These are phyloP conservation scores for Drosophila kambysellisi DNA, from an alignment of 2,888 invertebrate genomes.

Conservation along the genomic window DNA sequence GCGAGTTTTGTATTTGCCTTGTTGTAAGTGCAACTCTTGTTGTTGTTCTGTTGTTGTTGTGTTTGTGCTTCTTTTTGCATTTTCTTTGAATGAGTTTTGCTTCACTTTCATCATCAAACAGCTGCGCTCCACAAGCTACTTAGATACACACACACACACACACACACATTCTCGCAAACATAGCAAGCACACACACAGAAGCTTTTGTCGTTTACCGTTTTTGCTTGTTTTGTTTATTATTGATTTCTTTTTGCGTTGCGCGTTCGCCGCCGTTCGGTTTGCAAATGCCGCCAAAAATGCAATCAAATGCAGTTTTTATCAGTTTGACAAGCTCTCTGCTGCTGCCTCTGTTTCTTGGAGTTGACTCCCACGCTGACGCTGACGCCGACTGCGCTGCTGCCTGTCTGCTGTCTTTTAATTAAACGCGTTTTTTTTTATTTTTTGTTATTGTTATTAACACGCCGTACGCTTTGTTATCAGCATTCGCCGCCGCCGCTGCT, in stretches of 20 bases:
- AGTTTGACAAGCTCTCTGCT: conserved; percentile 27
- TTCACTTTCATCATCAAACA: conserved; percentile 81
- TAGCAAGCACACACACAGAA: conserved; percentile 17
- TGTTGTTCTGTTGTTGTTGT: conserved; percentile 37
- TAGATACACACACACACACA: conserved; percentile 44
- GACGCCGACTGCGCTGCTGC: conserved; percentile 62
- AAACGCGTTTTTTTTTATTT: conserved; percentile 69
- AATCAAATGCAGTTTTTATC: conserved; percentile 78
- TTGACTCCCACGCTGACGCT: conserved; percentile 54
- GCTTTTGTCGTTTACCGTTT: conserved; percentile 65
- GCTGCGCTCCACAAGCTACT: conserved; percentile 68
- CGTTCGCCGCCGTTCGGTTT: conserved; percentile 66
- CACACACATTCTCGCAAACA: conserved; percentile 6
- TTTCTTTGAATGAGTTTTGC: conserved; percentile 74
- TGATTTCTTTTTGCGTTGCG: conserved; percentile 71
- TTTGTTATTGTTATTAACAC: conserved; percentile 75
- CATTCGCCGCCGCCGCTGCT: conserved; percentile 53
- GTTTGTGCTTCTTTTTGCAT: conserved; percentile 51
- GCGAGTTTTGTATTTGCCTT: conserved; percentile 26
- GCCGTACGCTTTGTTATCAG: conserved; percentile 75
- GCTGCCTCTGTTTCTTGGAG: conserved; percentile 5
- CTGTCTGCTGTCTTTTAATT: conserved; percentile 60
- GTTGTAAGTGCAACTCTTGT: conserved; percentile 43
- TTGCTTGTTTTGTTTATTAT: conserved; percentile 65
- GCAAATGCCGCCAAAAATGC: conserved; percentile 80